Conservation (phyloP, 2,113 vertebrate species). For the Plotosus lineatus region DNA sequence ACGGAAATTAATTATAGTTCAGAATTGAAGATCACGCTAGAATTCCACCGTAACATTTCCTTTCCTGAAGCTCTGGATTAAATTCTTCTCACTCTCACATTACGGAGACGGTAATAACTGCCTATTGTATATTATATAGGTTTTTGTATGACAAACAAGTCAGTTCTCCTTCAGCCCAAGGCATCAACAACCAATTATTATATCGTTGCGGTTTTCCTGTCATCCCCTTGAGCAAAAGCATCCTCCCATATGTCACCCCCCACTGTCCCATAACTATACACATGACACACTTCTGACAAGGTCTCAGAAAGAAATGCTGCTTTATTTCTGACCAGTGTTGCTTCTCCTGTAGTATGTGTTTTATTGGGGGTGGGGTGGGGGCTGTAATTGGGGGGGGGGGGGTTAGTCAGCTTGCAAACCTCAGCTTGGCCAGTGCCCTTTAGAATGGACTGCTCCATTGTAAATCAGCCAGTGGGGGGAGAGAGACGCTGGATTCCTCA, state of each 20-base stretch:
- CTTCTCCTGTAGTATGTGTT: conserved; percentile 40
- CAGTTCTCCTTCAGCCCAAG: background rate
- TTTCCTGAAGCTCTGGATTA: background rate
- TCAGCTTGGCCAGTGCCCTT: conserved; percentile 47
- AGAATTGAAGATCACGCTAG: background rate
- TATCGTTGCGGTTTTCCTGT: conserved; percentile 5
- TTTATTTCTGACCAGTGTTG: conserved; percentile 37
- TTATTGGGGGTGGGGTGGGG: conserved; percentile 4
- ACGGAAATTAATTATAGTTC: background rate
- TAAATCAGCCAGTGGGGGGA: conserved; percentile 66
- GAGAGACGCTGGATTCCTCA: conserved; percentile 69
- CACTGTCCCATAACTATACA: conserved; percentile 1
- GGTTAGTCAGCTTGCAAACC: conserved; percentile 58
- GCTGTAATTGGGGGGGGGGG: conserved; percentile 63
- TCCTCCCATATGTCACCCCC: conserved; percentile 22
- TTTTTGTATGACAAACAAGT: background rate
- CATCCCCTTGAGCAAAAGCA: conserved; percentile 25
- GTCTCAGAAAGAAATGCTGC: conserved; percentile 39
- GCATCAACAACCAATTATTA: conserved; percentile 22
- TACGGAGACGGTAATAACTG: background rate
- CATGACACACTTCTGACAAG: conserved; percentile 40
- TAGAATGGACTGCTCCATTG: conserved; percentile 58
- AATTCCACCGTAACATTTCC: background rate
- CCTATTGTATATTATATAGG: background rate
- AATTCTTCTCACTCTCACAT: background rate